Base-by-base conservation (phyloP, 2,113 vertebrate genomes). In the Lampris incognitus region DNA sequence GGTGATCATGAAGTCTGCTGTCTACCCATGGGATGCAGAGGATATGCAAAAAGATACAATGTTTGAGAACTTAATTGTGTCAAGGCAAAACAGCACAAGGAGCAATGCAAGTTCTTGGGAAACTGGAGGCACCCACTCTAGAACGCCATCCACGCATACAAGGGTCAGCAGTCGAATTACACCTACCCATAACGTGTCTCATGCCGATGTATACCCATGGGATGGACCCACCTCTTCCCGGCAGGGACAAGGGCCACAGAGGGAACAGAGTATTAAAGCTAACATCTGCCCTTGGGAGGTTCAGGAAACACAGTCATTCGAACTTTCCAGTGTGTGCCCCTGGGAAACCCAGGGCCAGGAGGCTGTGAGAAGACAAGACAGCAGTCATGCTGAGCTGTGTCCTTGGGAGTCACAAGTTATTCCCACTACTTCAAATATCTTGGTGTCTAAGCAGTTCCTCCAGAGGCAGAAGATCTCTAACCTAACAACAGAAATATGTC, bases 191-290 rank as follows among this genome's bases (percentile, higher is more conserved):
- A 87, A 75, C 59, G 49, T 77, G 54, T 67, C 91, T 51, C 84
- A 87, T 13, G 59, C 83, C 60, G 92, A 94, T 56, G 61, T 91
- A 24, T 94, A 88, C 82, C 90, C 93, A 54, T 93, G 91, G 93
- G 94, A 94, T 2, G 81, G 64, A 55, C 13, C 70, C 42, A 71
- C 72, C 69, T 60, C 76, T 63, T 9, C 65, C 51, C 85, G 83
- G 72, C 80, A 81, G 64, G 60, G 64, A 66, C 83, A 83, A 42
- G 72, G 52, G 52, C 60, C 66, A 69, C 85, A 81, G 58, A 81
- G 57, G 66, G 78, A 85, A 24, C 74, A 85, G 50, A 91, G 77
- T 69, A 64, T 69, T 40, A 87, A 89, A 76, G 37, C 70, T 11
- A 87, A 94, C 0, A 61, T 94, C 39, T 95, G 91, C 7, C 84